Conservation (phyloP, 2,888 invertebrate genomes). For the Toxonevra muliebris region DNA sequence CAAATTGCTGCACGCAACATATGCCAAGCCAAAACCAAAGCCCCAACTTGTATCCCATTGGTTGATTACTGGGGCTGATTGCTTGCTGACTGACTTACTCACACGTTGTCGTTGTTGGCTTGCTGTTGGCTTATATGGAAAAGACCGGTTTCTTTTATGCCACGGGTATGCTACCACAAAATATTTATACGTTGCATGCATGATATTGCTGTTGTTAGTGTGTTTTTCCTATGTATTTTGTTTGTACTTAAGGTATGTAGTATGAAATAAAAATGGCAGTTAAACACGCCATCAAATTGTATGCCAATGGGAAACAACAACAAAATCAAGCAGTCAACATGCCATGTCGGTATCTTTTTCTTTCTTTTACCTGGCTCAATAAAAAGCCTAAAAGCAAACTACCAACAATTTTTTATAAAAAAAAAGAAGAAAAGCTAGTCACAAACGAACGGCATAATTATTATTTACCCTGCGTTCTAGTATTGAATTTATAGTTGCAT, state of each 20-base stretch:
- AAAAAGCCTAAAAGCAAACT: not conserved
- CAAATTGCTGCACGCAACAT: constrained; percentile 18
- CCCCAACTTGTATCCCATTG: constrained; percentile 12
- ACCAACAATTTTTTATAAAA: not conserved
- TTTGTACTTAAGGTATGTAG: not conserved
- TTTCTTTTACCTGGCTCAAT: not conserved
- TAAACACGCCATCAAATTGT: constrained; percentile 22
- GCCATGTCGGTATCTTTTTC: not conserved
- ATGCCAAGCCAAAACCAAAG: constrained; percentile 5
- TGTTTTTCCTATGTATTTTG: not conserved
- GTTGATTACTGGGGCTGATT: constrained; percentile 25
- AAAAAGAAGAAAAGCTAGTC: too few species aligned
- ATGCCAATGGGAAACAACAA: not conserved
- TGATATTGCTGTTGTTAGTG: constrained; percentile 17
- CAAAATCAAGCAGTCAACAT: constrained; percentile 3
- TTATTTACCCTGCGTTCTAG: not conserved
- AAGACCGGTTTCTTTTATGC: not conserved
- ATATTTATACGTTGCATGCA: constrained; percentile 23
- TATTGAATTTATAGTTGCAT: constrained; percentile 7
- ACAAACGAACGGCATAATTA: not conserved
- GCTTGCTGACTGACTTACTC: not conserved
- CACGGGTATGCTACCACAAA: not conserved
- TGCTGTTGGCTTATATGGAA: not conserved
- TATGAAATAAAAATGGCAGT: constrained; percentile 33
- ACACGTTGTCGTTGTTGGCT: constrained; percentile 2